Evolutionary conservation across 2,888 invertebrate genomes (phyloP), one percentile per base, ranked within the genome.

Genomic region (Lysandra bellargus): DNA sequence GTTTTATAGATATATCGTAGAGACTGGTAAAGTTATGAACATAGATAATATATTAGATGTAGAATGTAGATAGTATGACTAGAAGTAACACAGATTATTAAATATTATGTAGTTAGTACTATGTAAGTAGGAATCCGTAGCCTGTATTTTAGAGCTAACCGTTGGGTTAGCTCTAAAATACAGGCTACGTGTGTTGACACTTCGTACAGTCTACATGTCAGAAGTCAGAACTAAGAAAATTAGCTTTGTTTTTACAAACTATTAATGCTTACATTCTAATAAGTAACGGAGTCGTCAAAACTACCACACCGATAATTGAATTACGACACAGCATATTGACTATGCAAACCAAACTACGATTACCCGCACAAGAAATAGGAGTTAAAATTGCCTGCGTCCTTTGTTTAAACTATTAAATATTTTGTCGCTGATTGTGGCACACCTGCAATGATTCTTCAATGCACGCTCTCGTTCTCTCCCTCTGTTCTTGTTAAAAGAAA

Each of bases 241-340:
- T 83, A 84, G 83, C 83, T 84, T 80, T 78, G 79, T 81, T 83
- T 82, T 84, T 83, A 82, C 81, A 83, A 81, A 82, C 83, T 83
- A 84, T 85, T 85, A 84, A 85, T 83, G 83, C 85, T 83, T 83
- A 83, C 83, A 83, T 82, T 82, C 83, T 84, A 85, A 84, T 84
- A 81, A 84, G 84, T 87, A 87, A 85, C 86, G 84, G 84, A 85
- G 85, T 87, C 85, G 90, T 89, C 88, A 88, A 87, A 90, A 86
- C 87, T 91, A 87, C 84, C 91, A 91, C 91, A 86, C 87, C 85
- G 81, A 84, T 84, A 84, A 83, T 83, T 83, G 83, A 80, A 81
- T 81, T 81, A 78, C 30, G 64, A 72, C 80, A 79, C 78, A 40
- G 30, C 60, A 17, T 44, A n/a, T 30, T 64, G 37, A 23, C 17